Evolutionary conservation across 2,113 vertebrate species (phyloP), one percentile per base, ranked within the genome.

Genomic region (Orthochromis indermauri): DNA sequence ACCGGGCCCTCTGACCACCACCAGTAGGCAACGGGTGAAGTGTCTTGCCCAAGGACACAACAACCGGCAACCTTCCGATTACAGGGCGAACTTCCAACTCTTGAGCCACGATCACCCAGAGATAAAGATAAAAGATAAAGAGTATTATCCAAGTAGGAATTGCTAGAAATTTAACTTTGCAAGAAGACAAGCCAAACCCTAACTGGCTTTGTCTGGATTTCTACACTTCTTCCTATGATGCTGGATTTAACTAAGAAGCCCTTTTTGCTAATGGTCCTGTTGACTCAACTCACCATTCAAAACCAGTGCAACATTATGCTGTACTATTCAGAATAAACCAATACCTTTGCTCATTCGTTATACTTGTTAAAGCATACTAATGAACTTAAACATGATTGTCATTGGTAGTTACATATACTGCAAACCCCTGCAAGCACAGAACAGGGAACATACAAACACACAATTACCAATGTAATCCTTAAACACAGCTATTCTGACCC

Each of bases 51-150:
- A 26, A 14, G 54, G 54, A 57, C 54, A 14, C 4, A 57, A 57
- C 1, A 57, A 57, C 12, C 0, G 0, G 54, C 54, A 57, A 57
- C 24, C 54, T 28, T 57, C 7, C 1, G 0, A 26, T 57, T 2
- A 57, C 4, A 57, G 14, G 12, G 24, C 12, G 0, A 57, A 14
- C 24, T 14, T 2, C 54, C 54, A 57, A 57, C 4, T 26, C 1
- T 57, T 57, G 24, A 57, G 54, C 54, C 54, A 14, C 2, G 1
- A 57, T 57, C 1, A 3, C 4, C 24, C 54, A 24, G 24, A 47
- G 45, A 47, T 17, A 17, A 47, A 47, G 45, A 17, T 35, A 9
- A 35, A 35, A 35, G 33, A 35, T 47, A 8, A 47, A 17, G 45
- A 47, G 45, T 57, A 26, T 57, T 26, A 57, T 26, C 12, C 54